phyloP scores from a whole-genome alignment of 2,888 invertebrate species.

The Lithophane socia region DNA sequence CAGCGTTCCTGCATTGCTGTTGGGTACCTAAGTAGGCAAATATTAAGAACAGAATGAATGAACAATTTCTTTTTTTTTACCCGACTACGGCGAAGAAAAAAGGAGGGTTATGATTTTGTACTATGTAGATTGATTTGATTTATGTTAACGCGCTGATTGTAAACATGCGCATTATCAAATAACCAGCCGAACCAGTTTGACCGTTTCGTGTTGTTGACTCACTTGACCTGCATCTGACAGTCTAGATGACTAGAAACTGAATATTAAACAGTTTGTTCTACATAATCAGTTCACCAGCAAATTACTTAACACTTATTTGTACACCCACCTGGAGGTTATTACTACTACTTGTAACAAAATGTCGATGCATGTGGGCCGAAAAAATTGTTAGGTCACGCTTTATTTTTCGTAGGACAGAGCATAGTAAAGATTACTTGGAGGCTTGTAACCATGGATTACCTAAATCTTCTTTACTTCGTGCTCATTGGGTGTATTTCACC shows the following conservation, averaged over 20 bases:
- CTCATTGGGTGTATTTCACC: no score
- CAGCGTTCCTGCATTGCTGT: no score
- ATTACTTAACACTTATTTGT: constrained; percentile 33
- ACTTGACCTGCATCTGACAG: constrained; percentile 44
- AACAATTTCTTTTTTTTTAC: neutral
- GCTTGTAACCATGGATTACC: no score
- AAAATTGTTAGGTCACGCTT: neutral
- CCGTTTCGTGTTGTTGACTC: constrained; percentile 3
- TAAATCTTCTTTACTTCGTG: no score
- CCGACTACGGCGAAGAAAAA: no score
- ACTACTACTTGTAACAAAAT: constrained; percentile 8
- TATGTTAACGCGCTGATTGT: neutral
- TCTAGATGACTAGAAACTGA: constrained; percentile 23
- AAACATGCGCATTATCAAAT: constrained; percentile 6
- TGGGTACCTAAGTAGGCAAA: no score
- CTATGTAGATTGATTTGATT: neutral
- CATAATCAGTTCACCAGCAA: constrained; percentile 27
- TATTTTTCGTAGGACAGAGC: neutral
- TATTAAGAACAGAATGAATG: no score
- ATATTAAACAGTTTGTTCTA: constrained; percentile 39
- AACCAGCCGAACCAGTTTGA: constrained; percentile 41
- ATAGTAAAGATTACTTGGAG: neutral
- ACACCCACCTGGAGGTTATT: neutral
- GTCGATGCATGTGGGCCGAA: neutral
- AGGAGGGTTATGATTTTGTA: no score